phyloP scores from a whole-genome alignment of 2,888 invertebrate genomes.

The Lasiommata megera region DNA sequence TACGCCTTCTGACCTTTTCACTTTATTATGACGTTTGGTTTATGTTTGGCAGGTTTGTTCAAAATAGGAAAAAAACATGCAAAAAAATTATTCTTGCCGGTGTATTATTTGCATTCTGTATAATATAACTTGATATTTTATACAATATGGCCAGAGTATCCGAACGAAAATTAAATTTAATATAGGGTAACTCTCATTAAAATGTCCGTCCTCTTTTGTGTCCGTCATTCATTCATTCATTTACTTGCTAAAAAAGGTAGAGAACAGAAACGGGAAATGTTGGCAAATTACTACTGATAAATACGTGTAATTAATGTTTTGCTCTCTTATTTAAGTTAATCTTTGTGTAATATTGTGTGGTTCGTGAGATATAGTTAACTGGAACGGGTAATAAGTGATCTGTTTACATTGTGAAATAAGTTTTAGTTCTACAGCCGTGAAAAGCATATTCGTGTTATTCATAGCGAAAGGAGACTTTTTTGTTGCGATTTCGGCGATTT shows the following conservation, averaged over 20 bases:
- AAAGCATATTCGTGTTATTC: slow-evolving; percentile 54
- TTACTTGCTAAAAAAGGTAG: slow-evolving; percentile 66
- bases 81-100: no score
- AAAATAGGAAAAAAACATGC: no score
- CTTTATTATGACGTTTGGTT: no score
- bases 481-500: slow-evolving; percentile 51
- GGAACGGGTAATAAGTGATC: slow-evolving; percentile 50
- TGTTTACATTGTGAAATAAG: slow-evolving; percentile 75
- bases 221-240: slow-evolving; percentile 62
- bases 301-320: slow-evolving; percentile 62
- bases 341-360: slow-evolving; percentile 25
- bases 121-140: background rate
- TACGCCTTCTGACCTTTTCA: no score
- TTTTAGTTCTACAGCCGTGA: slow-evolving; percentile 50
- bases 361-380: slow-evolving; percentile 40
- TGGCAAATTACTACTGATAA: slow-evolving; percentile 70
- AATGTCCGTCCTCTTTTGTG: slow-evolving; percentile 48
- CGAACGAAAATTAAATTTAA: slow-evolving; percentile 34
- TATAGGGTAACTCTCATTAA: slow-evolving; percentile 39
- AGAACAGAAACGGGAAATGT: slow-evolving; percentile 66
- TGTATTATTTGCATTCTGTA: background rate
- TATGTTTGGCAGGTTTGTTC: no score
- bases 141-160: slow-evolving; percentile 28
- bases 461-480: slow-evolving; percentile 62
- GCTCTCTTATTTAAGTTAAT: slow-evolving; percentile 40